Conservation (phyloP, 2,888 invertebrate genomes). For the Lepidonotus clava region DNA sequence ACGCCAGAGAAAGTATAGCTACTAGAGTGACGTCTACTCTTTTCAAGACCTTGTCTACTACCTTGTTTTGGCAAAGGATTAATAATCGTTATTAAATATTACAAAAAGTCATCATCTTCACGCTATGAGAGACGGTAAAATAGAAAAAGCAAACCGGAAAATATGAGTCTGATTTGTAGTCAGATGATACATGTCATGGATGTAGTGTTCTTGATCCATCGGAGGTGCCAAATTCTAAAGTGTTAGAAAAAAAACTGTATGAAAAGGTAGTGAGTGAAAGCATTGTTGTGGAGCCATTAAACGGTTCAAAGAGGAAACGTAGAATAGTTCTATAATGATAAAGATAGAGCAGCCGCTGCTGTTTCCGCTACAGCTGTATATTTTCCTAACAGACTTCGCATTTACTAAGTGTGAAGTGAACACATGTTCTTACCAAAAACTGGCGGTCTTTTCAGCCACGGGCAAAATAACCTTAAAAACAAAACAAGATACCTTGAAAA, state of each 20-base stretch:
- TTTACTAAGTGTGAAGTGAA: not conserved
- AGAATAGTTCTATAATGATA: too few relatives aligned
- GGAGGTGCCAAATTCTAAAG: slow-evolving; percentile 5
- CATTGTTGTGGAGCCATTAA: not conserved
- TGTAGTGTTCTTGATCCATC: too few relatives aligned
- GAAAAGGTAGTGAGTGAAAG: not conserved
- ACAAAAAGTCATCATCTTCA: too few relatives aligned
- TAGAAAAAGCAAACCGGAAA: too few relatives aligned
- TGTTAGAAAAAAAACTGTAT: not conserved
- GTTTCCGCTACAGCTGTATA: not conserved
- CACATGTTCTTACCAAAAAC: not conserved
- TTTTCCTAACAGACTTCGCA: not conserved
- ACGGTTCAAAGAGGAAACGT: too few relatives aligned
- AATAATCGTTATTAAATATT: too few relatives aligned
- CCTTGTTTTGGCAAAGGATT: too few relatives aligned
- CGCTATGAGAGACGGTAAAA: too few relatives aligned
- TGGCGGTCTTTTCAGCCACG: not conserved
- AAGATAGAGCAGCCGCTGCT: too few relatives aligned
- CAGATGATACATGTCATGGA: slow-evolving; percentile 10
- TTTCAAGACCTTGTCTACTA: too few relatives aligned
- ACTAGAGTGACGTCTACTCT: too few relatives aligned
- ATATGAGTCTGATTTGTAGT: too few relatives aligned
- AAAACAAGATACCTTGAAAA: not conserved
- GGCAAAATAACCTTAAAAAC: not conserved
- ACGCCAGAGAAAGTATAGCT: slow-evolving; percentile 46